A percentile compares a stretch with the other conserved stretches of the same genome.
Conservation (phyloP, 2,888 invertebrate genomes). For the Lottia gigantea region DNA sequence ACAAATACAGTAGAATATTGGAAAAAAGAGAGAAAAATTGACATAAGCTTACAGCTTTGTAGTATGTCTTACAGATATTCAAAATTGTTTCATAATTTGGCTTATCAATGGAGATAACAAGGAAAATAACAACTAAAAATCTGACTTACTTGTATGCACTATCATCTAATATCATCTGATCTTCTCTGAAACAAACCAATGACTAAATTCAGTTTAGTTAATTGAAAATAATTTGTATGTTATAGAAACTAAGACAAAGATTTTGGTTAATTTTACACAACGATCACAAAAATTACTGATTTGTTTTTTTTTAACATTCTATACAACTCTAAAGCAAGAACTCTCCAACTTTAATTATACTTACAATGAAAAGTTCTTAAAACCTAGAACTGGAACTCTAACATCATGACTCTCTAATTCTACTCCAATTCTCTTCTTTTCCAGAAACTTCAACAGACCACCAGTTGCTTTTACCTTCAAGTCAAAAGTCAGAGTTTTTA, state of each 20-base stretch:
- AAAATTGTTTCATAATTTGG: no score
- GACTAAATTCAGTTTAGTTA: no score
- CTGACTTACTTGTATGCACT: constrained; percentile 73
- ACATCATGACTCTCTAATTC: constrained; percentile 61
- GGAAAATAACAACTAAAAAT: no score
- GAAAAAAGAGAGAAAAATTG: not conserved
- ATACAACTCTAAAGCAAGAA: not conserved
- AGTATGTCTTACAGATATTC: no score
- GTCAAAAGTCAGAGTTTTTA: not conserved
- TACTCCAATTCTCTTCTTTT: constrained; percentile 69
- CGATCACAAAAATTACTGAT: constrained; percentile 8
- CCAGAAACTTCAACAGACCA: constrained; percentile 78
- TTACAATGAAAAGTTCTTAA: constrained; percentile 76
- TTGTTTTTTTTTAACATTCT: constrained; percentile 21
- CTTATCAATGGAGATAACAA: no score
- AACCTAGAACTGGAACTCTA: constrained; percentile 69
- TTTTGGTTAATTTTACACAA: constrained; percentile 3
- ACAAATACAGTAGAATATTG: not conserved
- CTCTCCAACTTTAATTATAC: constrained; percentile 54
- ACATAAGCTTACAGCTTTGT: no score
- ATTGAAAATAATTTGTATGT: no score
- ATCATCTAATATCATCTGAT: constrained; percentile 79
- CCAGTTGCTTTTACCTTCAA: constrained; percentile 77
- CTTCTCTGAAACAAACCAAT: constrained; percentile 70
- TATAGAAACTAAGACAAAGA: no score